Base-by-base conservation (phyloP, 2,888 invertebrate species). In the Agrochola macilenta region DNA sequence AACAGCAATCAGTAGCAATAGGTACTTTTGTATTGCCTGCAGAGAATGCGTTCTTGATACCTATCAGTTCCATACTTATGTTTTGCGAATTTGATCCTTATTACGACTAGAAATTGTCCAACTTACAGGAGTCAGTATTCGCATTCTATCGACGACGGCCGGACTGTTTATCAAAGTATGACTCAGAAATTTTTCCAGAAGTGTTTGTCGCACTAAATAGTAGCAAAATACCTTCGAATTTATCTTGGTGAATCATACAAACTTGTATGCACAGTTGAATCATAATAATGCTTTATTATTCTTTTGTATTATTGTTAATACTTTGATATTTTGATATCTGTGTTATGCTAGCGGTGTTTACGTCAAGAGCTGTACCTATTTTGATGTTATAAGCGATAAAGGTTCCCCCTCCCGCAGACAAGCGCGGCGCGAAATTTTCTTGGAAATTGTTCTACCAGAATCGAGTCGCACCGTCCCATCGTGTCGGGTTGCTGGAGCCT, bases 101-200 rank as follows among this genome's bases (percentile, higher is more conserved):
- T 23, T 52, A 52, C 20, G 23, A 52, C 9, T 52, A 23, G 23
- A 52, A 52, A 52, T 52, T 52, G 20, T 3, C 52, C 23, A 23
- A 52, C 8, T 52, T 2, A 52, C 52, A 52, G 23, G 20, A 7
- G 20, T 52, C 17, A 52, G 49, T 1, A 49, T 17, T 30, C 49
- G 2, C 49, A 52, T 52, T 52, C 7, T 52, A 1, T 52, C 49
- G 17, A 52, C 49, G 17, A 52, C 20, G 49, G 49, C 20, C 49
- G 49, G 23, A 20, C 23, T 23, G 52, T 3, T 23, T 61, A 72
- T 66, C 39, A 46, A 60, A 30, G n/a, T 17, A n/a, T 82, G 84
- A 80, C 26, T 76, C 82, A 81, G 20, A 57, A 20, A 64, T 68
- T 64, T 81, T 84, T 65, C 81, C 76, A 0, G 30, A 65, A 84